Base-by-base conservation (phyloP, 2,797 vertebrate species). In the Amblyopsis hoosieri region DNA sequence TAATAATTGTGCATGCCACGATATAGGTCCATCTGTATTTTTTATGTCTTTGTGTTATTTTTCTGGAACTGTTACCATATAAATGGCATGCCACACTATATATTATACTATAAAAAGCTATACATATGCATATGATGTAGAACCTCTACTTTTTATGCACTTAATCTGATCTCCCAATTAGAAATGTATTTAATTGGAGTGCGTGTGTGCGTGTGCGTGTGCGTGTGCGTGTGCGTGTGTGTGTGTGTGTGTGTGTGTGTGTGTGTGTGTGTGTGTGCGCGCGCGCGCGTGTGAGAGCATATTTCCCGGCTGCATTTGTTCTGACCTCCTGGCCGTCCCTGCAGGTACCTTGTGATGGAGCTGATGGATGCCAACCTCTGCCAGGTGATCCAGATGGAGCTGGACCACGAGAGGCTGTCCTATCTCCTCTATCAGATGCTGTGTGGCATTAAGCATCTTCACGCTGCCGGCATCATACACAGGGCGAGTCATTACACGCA, bases 321-420 rank as follows among this genome's bases (percentile, higher is more conserved):
- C 12, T 13, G 23, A 29, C 17, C 19, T 55, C 46, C 62, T 52
- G 37, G 7, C 42, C 46, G 45, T 33, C 57, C 46, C 52, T 37
- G 66, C 91, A 98, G 96, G 84, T 98, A 98, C 86, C 94, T 97
- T 67, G 96, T 98, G 81, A 91, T 98, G 96, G 96, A 98, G 90
- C 93, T 97, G 81, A 97, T 98, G 96, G 96, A 98, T 81, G 96
- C 96, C 71, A 98, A 98, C 89, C 94, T 98, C 75, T 98, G 96
- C 86, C 96, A 98, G 85, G 96, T 98, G 86, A 98, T 98, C 87
- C 96, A 98, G 89, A 98, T 98, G 96, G 96, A 98, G 74, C 90
- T 98, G 74, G 96, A 98, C 81, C 96, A 97, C 52, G 96, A 98
- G 89, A 90, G 96, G 84, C 95, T 97, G 89, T 97, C 96, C 50